Conservation (phyloP, 2,888 invertebrate species). For the Rapana venosa region DNA sequence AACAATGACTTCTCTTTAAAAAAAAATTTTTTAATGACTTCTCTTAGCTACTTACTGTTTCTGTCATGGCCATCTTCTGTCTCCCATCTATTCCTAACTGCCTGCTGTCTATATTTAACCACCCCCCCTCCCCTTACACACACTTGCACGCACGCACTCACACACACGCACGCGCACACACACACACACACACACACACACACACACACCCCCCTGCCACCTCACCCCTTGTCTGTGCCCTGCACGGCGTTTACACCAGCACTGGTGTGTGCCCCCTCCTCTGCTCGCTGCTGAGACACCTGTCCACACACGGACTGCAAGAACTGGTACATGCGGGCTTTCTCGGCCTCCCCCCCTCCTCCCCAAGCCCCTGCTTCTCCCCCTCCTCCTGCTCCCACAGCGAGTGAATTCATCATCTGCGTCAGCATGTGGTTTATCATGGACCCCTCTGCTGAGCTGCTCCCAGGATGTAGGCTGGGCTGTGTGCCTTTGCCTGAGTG, state of each 20-base stretch:
- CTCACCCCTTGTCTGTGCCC: not conserved
- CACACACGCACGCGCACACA: too few relatives aligned
- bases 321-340: slow-evolving; percentile 10
- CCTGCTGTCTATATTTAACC: too few relatives aligned
- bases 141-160: too few relatives aligned
- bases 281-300: not conserved
- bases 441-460: not conserved
- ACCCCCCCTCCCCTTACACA: too few relatives aligned
- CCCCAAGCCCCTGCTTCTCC: not conserved
- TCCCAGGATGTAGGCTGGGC: not conserved
- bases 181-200: too few relatives aligned
- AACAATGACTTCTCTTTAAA: too few relatives aligned
- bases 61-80: too few relatives aligned
- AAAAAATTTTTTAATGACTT: too few relatives aligned
- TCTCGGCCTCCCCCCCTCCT: not conserved
- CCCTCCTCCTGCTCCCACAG: not conserved
- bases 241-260: not conserved
- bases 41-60: too few relatives aligned
- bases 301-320: slow-evolving; percentile 38
- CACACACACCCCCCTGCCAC: not conserved
- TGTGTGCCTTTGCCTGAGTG: not conserved
- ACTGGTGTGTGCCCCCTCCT: not conserved
- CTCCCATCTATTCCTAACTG: too few relatives aligned
- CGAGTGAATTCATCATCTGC: slow-evolving; percentile 26
- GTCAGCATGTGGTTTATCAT: slow-evolving; percentile 24